phyloP scores from a whole-genome alignment of 1,140 invertebrate genomes.

The Diabrotica undecimpunctata region DNA sequence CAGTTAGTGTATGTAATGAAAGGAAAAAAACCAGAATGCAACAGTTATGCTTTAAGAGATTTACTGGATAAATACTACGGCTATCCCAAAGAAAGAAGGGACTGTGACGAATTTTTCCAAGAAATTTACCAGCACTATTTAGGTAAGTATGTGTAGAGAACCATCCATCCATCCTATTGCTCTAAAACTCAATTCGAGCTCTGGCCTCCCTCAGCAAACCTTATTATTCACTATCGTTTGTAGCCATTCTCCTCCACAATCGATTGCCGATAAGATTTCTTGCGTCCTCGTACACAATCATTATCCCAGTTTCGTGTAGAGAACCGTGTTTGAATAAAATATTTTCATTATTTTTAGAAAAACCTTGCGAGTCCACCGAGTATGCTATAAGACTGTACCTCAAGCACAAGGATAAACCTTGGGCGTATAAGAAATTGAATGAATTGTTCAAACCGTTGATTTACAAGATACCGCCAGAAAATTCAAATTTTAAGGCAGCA shows the following conservation, averaged over 20 bases:
- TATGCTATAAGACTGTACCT: slow-evolving; percentile 32
- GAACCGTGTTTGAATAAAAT: too few relatives aligned
- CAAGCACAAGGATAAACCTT: slow-evolving; percentile 33
- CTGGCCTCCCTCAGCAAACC: too few relatives aligned
- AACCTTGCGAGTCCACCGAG: slow-evolving; percentile 26
- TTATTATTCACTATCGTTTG: background rate
- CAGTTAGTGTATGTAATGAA: slow-evolving; percentile 33
- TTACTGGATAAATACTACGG: slow-evolving; percentile 35
- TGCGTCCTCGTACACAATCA: too few relatives aligned
- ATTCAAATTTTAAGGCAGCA: slow-evolving; percentile 36
- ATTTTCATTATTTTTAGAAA: slow-evolving; percentile 28
- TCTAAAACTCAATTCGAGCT: too few relatives aligned
- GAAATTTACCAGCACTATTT: slow-evolving; percentile 34
- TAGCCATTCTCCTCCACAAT: too few relatives aligned
- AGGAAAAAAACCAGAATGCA: slow-evolving; percentile 34
- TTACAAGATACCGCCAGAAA: slow-evolving; percentile 24
- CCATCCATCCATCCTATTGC: too few relatives aligned
- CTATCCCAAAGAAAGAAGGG: slow-evolving; percentile 33
- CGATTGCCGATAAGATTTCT: too few relatives aligned
- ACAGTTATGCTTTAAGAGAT: slow-evolving; percentile 29
- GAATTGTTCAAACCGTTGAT: slow-evolving; percentile 30
- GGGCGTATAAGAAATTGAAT: slow-evolving; percentile 35
- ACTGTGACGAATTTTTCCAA: slow-evolving; percentile 35
- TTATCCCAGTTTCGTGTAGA: too few relatives aligned
- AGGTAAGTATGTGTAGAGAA: slow-evolving; percentile 25